Conservation (phyloP, 2,888 invertebrate genomes). For the Phorcus lineatus region DNA sequence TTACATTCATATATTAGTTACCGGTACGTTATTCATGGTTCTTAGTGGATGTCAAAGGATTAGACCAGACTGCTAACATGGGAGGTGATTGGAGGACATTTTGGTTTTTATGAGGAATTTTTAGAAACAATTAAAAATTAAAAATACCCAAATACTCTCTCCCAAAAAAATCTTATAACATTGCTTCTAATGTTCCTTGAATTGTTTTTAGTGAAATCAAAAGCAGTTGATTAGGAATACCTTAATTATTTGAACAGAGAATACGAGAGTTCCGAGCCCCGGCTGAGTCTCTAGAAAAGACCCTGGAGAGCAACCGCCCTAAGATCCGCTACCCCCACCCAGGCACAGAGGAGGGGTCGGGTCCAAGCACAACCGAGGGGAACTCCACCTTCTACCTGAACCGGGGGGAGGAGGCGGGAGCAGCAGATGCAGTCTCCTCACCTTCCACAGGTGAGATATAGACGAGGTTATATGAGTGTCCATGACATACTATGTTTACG, state of each 20-base stretch:
- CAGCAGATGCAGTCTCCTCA: conserved; percentile 37
- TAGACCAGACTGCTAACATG: too few species aligned
- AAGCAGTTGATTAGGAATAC: not conserved
- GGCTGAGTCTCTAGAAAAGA: conserved; percentile 85
- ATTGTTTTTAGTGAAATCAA: not conserved
- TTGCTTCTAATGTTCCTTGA: too few species aligned
- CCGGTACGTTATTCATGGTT: too few species aligned
- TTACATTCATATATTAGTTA: too few species aligned
- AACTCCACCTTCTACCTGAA: conserved; percentile 61
- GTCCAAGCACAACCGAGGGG: conserved; percentile 39
- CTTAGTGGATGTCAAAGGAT: too few species aligned
- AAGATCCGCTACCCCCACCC: conserved; percentile 37
- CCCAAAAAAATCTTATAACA: too few species aligned
- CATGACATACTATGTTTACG: too few species aligned
- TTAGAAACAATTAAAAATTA: too few species aligned
- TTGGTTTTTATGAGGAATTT: too few species aligned
- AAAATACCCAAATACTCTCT: too few species aligned
- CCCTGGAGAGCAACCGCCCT: conserved; percentile 79
- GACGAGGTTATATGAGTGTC: too few species aligned
- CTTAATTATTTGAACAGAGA: conserved; percentile 30
- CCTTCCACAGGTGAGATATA: conserved; percentile 53
- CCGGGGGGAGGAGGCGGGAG: conserved; percentile 27
- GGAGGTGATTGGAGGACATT: too few species aligned
- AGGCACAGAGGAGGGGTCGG: conserved; percentile 30
- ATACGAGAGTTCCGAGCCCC: conserved; percentile 80